These are phyloP conservation scores for Scaptomyza parva DNA, from an alignment of 2,888 invertebrate species.

Conservation along the genomic window DNA sequence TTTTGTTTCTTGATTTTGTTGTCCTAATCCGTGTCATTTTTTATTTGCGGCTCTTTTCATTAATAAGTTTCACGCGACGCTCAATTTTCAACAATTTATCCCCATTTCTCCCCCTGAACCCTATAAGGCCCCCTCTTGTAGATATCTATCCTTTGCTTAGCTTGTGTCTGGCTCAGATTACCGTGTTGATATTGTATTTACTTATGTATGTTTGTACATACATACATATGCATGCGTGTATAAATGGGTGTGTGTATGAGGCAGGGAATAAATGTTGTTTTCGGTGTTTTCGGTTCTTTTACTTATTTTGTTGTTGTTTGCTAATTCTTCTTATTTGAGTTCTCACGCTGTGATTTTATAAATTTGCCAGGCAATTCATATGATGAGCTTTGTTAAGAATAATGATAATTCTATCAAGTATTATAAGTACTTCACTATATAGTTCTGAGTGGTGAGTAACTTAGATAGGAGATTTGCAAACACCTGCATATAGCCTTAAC, in stretches of 20 bases:
- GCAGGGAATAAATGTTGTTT: constrained; percentile 30
- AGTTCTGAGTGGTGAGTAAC: not conserved
- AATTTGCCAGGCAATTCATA: constrained; percentile 39
- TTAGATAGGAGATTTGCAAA: not conserved
- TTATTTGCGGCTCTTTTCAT: constrained; percentile 73
- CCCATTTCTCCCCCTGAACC: constrained; percentile 9
- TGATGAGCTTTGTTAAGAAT: constrained; percentile 20
- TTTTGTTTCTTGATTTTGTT: constrained; percentile 52
- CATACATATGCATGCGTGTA: not conserved
- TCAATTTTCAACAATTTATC: constrained; percentile 71
- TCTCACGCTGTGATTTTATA: constrained; percentile 54
- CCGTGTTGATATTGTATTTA: constrained; percentile 74
- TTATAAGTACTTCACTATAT: not conserved
- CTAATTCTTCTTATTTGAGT: constrained; percentile 56
- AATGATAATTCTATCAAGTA: constrained; percentile 4
- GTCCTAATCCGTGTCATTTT: constrained; percentile 67
- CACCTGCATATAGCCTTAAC: too few relatives aligned
- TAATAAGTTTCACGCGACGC: constrained; percentile 81
- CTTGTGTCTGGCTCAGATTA: constrained; percentile 68
- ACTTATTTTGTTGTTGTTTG: constrained; percentile 20
- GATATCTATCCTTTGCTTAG: constrained; percentile 34
- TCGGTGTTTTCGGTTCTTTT: constrained; percentile 10
- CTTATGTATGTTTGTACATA: constrained; percentile 34
- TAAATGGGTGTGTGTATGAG: constrained; percentile 5
- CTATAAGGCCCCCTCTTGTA: constrained; percentile 2